Conservation (phyloP, 2,113 vertebrate species). For the Cyprinodon variegatus region DNA sequence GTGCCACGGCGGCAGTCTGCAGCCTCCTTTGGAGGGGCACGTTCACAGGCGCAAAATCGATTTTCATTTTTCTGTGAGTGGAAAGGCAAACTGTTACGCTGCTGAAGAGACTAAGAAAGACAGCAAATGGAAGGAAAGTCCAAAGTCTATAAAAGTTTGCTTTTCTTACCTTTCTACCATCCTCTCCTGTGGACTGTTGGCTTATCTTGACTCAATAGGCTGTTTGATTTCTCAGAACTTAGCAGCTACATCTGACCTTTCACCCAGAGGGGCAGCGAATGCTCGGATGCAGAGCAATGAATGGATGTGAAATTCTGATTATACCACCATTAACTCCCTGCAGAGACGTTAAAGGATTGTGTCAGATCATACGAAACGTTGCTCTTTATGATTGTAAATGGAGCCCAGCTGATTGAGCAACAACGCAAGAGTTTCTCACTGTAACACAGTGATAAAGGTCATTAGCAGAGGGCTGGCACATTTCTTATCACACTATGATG, state of each 20-base stretch:
- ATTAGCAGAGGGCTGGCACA: background rate
- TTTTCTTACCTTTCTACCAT: constrained; percentile 31
- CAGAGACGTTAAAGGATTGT: background rate
- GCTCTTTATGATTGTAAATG: background rate
- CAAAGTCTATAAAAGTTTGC: constrained; percentile 71
- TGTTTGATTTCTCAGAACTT: constrained; percentile 46
- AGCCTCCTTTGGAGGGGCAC: constrained; percentile 80
- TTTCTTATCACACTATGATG: background rate
- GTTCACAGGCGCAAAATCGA: constrained; percentile 80
- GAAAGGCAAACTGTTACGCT: constrained; percentile 11
- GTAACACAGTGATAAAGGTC: background rate
- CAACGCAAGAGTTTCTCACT: constrained; percentile 5
- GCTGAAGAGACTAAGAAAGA: constrained; percentile 5
- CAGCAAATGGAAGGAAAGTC: constrained; percentile 42
- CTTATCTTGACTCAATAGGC: constrained; percentile 66
- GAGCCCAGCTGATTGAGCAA: constrained; percentile 33
- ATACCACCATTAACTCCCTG: background rate
- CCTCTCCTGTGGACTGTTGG: background rate
- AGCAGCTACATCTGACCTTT: constrained; percentile 62
- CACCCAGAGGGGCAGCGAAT: constrained; percentile 30
- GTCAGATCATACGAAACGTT: background rate
- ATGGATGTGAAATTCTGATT: background rate
- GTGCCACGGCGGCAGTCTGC: constrained; percentile 80
- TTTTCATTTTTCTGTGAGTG: constrained; percentile 72
- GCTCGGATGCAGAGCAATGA: background rate